These are phyloP conservation scores for Ctenopoma kingsleyae DNA, from an alignment of 2,797 vertebrate species.

Conservation along the genomic window DNA sequence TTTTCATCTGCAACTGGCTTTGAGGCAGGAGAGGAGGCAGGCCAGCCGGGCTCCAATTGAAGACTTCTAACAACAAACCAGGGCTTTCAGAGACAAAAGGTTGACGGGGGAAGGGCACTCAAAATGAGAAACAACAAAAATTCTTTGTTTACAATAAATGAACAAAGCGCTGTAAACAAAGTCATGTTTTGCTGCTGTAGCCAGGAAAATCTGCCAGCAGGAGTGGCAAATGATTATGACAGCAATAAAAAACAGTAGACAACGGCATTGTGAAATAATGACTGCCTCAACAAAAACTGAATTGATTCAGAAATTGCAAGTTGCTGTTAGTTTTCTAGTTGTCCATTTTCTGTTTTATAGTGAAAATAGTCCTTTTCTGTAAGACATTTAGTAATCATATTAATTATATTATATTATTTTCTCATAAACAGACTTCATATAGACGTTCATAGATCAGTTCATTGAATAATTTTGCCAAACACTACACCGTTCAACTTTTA, in stretches of 20 bases:
- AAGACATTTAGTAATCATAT: neutral
- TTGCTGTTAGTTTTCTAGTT: slow-evolving; percentile 6
- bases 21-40: slow-evolving; percentile 82
- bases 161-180: slow-evolving; percentile 69
- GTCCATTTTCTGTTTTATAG: neutral
- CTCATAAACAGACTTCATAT: neutral
- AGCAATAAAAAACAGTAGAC: slow-evolving; percentile 28
- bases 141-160: slow-evolving; percentile 73
- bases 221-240: slow-evolving; percentile 19
- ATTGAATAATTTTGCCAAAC: neutral
- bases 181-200: slow-evolving; percentile 46
- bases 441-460: neutral
- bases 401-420: neutral
- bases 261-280: slow-evolving; percentile 29
- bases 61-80: slow-evolving; percentile 80
- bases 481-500: neutral
- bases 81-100: slow-evolving; percentile 72
- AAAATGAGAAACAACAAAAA: slow-evolving; percentile 73
- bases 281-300: slow-evolving; percentile 17
- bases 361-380: too few relatives aligned
- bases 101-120: slow-evolving; percentile 68
- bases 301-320: slow-evolving; percentile 1
- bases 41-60: slow-evolving; percentile 68
- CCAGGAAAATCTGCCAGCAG: neutral
- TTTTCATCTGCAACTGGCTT: slow-evolving; percentile 87